A percentile compares a stretch with the other conserved stretches of the same genome.
phyloP scores from a whole-genome alignment of 2,113 vertebrate species.

The Proteles cristata region DNA sequence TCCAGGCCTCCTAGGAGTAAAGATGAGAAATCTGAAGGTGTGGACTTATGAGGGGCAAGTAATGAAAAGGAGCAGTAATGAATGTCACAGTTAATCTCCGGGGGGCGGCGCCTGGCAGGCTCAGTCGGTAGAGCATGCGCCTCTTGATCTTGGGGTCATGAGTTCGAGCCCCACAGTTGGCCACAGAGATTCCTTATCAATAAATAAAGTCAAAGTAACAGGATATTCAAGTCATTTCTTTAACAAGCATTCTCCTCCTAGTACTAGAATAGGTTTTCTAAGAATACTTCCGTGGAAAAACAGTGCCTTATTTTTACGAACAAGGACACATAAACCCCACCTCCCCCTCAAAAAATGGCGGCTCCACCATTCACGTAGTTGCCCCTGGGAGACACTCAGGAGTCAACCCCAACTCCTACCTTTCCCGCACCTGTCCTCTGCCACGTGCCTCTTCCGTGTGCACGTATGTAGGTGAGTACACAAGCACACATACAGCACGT shows the following conservation, averaged over 20 bases:
- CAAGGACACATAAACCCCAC: background rate
- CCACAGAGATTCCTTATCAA: background rate
- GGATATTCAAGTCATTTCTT: background rate
- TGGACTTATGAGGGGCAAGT: background rate
- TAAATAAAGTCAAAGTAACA: background rate
- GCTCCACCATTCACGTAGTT: background rate
- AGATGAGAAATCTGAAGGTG: slow-evolving; percentile 10
- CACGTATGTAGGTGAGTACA: background rate
- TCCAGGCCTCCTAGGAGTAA: background rate
- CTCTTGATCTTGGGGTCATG: background rate
- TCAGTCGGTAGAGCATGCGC: background rate
- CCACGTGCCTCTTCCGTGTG: background rate
- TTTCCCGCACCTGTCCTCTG: background rate
- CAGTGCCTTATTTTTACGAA: slow-evolving; percentile 30
- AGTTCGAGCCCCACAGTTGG: background rate
- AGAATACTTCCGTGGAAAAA: background rate
- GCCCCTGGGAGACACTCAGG: background rate
- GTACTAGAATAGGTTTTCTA: background rate
- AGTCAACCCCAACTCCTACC: background rate
- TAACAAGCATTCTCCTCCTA: background rate
- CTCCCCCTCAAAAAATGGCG: background rate
- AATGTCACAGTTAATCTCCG: background rate
- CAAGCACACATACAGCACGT: too few relatives aligned
- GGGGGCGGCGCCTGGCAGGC: too few relatives aligned
- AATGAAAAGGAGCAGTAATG: background rate